Conservation (phyloP, 2,113 vertebrate species). For the Geococcyx californianus region DNA sequence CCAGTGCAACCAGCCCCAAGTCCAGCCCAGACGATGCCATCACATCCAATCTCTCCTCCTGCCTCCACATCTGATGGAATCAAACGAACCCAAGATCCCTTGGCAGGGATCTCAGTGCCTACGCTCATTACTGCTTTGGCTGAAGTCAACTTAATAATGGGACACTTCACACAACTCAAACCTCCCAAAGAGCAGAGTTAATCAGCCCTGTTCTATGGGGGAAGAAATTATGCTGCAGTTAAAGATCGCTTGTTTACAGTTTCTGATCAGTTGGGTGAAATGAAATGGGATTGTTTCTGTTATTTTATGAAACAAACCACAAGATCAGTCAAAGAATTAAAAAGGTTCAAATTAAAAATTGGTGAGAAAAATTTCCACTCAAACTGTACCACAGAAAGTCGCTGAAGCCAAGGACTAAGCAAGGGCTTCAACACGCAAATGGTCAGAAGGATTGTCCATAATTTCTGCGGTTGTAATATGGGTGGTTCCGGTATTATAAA, state of each 20-base stretch:
- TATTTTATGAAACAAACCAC: not conserved
- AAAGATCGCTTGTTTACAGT: constrained; percentile 17
- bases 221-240: not conserved
- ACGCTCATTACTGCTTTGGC: not conserved
- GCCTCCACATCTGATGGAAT: not conserved
- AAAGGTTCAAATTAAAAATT: not conserved
- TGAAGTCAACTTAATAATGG: not conserved
- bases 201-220: not conserved
- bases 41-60: not conserved
- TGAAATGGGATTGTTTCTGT: not conserved
- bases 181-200: not conserved
- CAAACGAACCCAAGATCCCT: not conserved
- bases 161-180: not conserved
- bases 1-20: not conserved
- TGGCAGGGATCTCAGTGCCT: not conserved
- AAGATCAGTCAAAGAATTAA: not conserved
- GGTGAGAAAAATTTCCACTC: not conserved
- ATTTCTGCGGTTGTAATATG: not conserved
- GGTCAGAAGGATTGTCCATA: not conserved
- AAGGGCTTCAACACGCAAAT: not conserved
- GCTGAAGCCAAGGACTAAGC: not conserved
- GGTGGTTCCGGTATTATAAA: not conserved
- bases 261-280: not conserved
- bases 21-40: not conserved
- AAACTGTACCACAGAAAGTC: not conserved